Evolutionary conservation across 2,113 vertebrate species (phyloP), one percentile per base, ranked within the genome.

Genomic region (Mastomys natalensis): DNA sequence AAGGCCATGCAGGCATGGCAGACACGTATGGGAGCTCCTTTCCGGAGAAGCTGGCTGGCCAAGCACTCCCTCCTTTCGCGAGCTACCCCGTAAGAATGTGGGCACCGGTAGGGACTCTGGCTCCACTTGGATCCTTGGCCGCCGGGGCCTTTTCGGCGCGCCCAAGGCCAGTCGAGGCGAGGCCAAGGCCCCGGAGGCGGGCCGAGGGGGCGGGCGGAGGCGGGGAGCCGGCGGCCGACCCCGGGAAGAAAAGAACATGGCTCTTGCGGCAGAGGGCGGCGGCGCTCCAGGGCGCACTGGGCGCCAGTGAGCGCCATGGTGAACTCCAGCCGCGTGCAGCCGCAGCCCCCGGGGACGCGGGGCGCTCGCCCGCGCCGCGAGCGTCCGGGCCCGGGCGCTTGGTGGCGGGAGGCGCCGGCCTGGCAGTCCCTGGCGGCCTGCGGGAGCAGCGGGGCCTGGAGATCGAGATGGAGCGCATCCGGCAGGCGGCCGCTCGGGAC

Each of bases 401-500:
- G 82, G 88, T 94, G 97, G 97, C 98, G 37, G 98, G 91, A 74
- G 64, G 94, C 24, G 9, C 95, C 19, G 96, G 96, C 66, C 93
- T 95, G 15, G 77, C 91, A 0, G 91, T 87, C 26, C 77, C 97
- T 17, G 96, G 97, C 16, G 96, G 96, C 95, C 93, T 97, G 74
- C 85, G 97, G 4, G 97, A 98, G 90, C 97, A 78, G 11, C 87
- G 96, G 90, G 98, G 98, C 97, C 97, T 98, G 94, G 98, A 98
- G 93, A 97, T 98, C 72, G 98, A 98, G 98, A 98, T 98, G 98
- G 98, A 97, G 92, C 98, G 97, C 90, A 92, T 98, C 74, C 58
- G 97, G 72, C 97, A 94, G 93, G 70, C 89, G 76, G 96, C 97
- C 10, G 97, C 99, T 51, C 98, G 98, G 62, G 97, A 96, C 73